Evolutionary conservation across 2,888 invertebrate genomes (phyloP), one percentile per base, ranked within the genome.

Genomic region (Timandra comae): DNA sequence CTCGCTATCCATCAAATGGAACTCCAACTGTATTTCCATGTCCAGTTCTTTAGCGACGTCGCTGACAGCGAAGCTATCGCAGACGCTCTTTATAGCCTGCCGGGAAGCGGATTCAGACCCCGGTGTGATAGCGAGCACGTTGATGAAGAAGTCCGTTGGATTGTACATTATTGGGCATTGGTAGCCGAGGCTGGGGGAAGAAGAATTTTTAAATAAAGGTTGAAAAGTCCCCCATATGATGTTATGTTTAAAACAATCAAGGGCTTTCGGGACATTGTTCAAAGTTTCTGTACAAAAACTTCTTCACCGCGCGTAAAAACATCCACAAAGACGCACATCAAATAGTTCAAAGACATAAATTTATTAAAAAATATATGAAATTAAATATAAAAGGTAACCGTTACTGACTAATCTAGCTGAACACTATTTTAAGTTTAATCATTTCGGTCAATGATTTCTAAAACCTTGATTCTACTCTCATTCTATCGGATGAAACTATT

Each of bases 61-160:
- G 49, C 93, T 94, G 2, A 92, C 91, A 0, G 91, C 90, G 65
- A 93, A 95, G 32, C 91, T 80, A 61, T 95, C 93, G 61, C 94
- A 94, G 38, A 95, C 87, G 56, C 88, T 89, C 59, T 90, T 90
- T 10, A 93, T 89, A 0, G 91, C 89, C 39, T 89, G 87, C 35
- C 90, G 87, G 4, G 93, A 92, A 0, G 90, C 90, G 7, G 89
- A 87, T 63, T 96, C 95, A 1, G 90, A 89, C 3, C 92, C 93
- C 0, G 95, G 93, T 11, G 91, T 90, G 1, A 92, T 86, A 1
- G 97, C 95, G 44, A 97, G 70, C 0, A 92, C 92, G 50, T 93
- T 91, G 45, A 98, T 93, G 58, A 95, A 91, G 77, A 93, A 95
- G 66, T 98, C 98, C 0, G 97, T 96, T 0, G 96, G 95, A 68